Evolutionary conservation across 1,140 invertebrate species (phyloP).

Genomic region (Sycobia sp.): DNA sequence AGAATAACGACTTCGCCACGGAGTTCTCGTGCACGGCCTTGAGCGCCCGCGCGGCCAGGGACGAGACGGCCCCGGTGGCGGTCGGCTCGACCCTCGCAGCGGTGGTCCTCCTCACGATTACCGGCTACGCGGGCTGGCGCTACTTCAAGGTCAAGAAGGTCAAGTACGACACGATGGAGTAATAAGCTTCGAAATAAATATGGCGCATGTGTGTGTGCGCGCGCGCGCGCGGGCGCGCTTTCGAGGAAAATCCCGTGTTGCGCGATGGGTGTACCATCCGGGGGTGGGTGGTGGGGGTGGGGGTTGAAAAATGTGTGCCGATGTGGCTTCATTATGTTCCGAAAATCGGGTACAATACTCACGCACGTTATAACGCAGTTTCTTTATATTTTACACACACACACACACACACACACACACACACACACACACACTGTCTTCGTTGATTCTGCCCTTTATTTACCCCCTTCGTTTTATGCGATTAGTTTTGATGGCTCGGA

Average conservation of each 20-base stretch:
- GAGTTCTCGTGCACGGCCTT: conserved; percentile 63
- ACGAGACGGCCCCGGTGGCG: conserved; percentile 84
- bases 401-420: no score
- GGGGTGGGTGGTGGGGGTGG: background rate
- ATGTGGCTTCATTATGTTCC: no score
- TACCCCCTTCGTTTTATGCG: no score
- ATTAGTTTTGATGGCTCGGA: no score
- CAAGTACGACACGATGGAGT: conserved; percentile 92
- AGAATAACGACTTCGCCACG: conserved; percentile 67
- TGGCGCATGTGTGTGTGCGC: no score
- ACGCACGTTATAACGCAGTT: no score
- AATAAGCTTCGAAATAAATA: conserved; percentile 52
- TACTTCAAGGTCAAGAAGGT: conserved; percentile 89
- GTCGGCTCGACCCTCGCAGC: conserved; percentile 86
- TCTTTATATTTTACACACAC: no score
- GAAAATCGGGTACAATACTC: no score
- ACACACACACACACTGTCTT: no score
- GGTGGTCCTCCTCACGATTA: conserved; percentile 77
- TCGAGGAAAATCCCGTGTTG: background rate
- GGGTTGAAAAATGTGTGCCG: no score
- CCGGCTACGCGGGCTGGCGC: conserved; percentile 84
- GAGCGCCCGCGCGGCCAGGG: conserved; percentile 61
- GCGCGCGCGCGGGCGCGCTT: background rate
- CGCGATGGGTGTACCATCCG: background rate
- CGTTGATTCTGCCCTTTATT: no score